Base-by-base conservation (phyloP, 2,888 invertebrate genomes). In the Apodemia hepburni region DNA sequence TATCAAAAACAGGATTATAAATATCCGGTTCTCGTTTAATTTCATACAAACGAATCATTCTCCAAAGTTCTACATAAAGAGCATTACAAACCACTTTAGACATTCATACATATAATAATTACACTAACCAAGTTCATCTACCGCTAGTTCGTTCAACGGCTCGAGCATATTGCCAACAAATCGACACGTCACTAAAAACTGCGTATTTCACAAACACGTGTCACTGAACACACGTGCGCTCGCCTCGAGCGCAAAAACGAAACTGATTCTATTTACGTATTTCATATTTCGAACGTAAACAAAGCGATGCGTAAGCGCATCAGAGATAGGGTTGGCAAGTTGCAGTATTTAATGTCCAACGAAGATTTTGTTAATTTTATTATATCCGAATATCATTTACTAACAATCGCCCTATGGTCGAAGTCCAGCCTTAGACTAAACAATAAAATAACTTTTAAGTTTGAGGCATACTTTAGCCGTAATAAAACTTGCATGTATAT, bases 261-360 rank as follows among this genome's bases (percentile, higher is more conserved):
- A 68, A 88, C 86, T 87, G 82, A 70, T 58, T 61, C 66, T 61
- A 69, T 70, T 68, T 76, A 51, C 51, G 51, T 22, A 11, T 76
- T 70, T 73, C 38, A 38, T 80, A 79, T 78, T 74, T 78, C 78
- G 81, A 83, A 80, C 76, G 75, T 73, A 74, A 74, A 74, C 73
- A 73, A 72, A 72, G 71, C 68, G 67, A 64, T 71, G 74, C 72
- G 73, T 70, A 62, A 69, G 72, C 70, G 75, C 71, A 51, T 51
- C 22, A 5, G 4, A 12, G 18, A 22, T 51, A 51, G 51, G 51
- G 51, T 9, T 51, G 22, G 49, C 11, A 2, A 15, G 3, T 18
- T 8, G 18, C 9, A 49, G 9, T 17, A 49, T n/a, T 17, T 7
- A 47, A 17, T 11, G 38, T 18, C 11, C 6, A 18, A 49, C 9